phyloP scores from a whole-genome alignment of 2,797 vertebrate genomes.

The Ctenochaetus hawaiiensis region DNA sequence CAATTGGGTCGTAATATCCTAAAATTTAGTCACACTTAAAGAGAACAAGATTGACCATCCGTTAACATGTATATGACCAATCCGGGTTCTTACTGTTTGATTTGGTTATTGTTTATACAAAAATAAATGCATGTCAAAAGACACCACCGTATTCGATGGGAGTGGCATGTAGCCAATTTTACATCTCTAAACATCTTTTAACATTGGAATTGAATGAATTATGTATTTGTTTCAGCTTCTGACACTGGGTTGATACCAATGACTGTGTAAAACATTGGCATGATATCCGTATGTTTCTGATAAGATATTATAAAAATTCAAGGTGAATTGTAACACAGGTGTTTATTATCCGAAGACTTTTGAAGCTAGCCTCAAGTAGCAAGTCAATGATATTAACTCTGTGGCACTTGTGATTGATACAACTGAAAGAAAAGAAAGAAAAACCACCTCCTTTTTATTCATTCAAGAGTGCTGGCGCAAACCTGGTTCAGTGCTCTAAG shows the following conservation, averaged over 20 bases:
- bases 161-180: background rate
- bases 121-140: background rate
- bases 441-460: too few species aligned
- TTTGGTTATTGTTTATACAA: background rate
- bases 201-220: slow-evolving; percentile 18
- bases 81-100: background rate
- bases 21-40: background rate
- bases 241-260: background rate
- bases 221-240: slow-evolving; percentile 15
- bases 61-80: background rate
- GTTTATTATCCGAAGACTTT: too few species aligned
- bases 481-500: too few species aligned
- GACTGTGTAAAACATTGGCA: background rate
- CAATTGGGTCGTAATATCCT: background rate
- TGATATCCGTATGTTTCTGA: too few species aligned
- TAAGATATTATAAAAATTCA: too few species aligned
- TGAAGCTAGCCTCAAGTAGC: too few species aligned
- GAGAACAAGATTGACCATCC: background rate
- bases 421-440: too few species aligned
- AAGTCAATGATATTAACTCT: too few species aligned
- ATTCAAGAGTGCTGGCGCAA: too few species aligned
- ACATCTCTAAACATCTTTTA: background rate
- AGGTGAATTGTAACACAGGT: too few species aligned
- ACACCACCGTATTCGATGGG: background rate
- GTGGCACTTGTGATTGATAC: too few species aligned